A percentile compares a stretch with the other conserved stretches of the same genome.
Conservation (phyloP, 2,888 invertebrate species). For the Furcula furcula region DNA sequence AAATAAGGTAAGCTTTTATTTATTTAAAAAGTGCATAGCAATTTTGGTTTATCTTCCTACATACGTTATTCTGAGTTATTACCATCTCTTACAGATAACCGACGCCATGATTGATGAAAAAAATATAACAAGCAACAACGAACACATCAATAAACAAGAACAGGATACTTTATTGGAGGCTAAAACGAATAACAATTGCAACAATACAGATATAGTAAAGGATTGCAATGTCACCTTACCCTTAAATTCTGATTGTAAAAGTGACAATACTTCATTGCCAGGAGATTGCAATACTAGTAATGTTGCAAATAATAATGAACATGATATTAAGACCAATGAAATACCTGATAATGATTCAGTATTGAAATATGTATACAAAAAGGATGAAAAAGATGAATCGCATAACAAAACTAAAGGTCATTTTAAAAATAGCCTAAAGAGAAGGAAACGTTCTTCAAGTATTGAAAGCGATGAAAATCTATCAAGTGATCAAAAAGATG, state of each 20-base stretch:
- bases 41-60: not conserved
- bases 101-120: slow-evolving; percentile 42
- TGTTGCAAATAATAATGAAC: slow-evolving; percentile 6
- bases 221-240: not conserved
- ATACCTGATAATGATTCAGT: slow-evolving; percentile 38
- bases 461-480: not conserved
- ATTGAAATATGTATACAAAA: slow-evolving; percentile 60
- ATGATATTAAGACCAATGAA: slow-evolving; percentile 20
- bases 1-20: slow-evolving; percentile 16
- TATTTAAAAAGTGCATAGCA: slow-evolving; percentile 5
- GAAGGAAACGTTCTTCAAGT: slow-evolving; percentile 44
- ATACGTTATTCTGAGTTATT: not conserved
- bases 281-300: slow-evolving; percentile 1
- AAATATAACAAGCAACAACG: slow-evolving; percentile 16
- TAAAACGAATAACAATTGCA: slow-evolving; percentile 11
- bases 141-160: slow-evolving; percentile 12
- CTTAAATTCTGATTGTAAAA: not conserved
- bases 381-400: slow-evolving; percentile 32
- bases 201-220: slow-evolving; percentile 9
- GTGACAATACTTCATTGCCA: not conserved
- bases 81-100: slow-evolving; percentile 52
- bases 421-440: slow-evolving; percentile 52
- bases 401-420: slow-evolving; percentile 48
- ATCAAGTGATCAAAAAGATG: not conserved
- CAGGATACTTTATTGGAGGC: slow-evolving; percentile 8